Base-by-base conservation (phyloP, 1,140 invertebrate genomes). In the Drosophila kohkoa region DNA sequence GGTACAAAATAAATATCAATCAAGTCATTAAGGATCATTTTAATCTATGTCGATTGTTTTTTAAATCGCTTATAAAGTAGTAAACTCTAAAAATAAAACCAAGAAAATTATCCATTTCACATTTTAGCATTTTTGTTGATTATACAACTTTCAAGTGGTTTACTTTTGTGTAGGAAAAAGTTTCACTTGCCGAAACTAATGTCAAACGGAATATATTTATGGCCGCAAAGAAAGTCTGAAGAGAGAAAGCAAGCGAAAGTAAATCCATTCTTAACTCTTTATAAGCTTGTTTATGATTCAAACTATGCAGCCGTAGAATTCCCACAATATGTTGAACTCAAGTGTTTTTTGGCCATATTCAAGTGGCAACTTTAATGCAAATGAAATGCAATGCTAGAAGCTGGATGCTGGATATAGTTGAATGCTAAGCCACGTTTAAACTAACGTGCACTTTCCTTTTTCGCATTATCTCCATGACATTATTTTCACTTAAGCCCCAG, bases 401-500 rank as follows among this genome's bases (percentile, higher is more conserved):
- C 20, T 4, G 20, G 20, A 25, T 67, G 32, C 15, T 48, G 32
- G n/a, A 30, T 7, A 46, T 38, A 55, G 51, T 63, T 52, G 60
- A 48, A 57, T 25, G 32, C 41, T 64, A 64, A 75, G 58, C 72
- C 43, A 63, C 60, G 68, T 63, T 65, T 54, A 65, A 71, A 41
- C 58, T 54, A 41, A 41, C 46, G 62, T 74, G 68, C 82, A 88
- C 82, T 87, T 87, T 87, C 83, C 79, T 55, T 67, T 87, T 88
- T 82, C 82, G 66, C 76, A 83, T 87, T 87, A 87, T 87, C 83
- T 87, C 62, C 54, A 67, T 54, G 58, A 76, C 77, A 77, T 88
- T 80, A 88, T 77, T 87, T 82, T 77, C 54, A 75, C 52, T 87
- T 87, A 87, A 87, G 83, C 79, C 76, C 80, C 77, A 30, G 70